Base-by-base conservation (phyloP, 2,888 invertebrate species). In the Scrobipalpa atriplicella region DNA sequence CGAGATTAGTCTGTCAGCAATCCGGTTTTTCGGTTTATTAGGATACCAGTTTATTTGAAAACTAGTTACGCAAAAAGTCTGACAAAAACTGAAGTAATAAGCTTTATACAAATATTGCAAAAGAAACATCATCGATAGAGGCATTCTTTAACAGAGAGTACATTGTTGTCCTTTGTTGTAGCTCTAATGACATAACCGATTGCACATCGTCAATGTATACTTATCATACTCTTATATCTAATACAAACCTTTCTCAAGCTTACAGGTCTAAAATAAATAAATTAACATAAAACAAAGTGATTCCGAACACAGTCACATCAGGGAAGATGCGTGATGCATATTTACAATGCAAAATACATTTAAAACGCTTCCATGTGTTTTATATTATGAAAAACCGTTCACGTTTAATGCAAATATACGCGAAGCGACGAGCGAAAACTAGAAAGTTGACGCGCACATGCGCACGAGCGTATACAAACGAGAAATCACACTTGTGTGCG, bases 301-400 rank as follows among this genome's bases (percentile, higher is more conserved):
- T 90, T 89, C 74, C 79, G 70, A 88, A 84, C 82, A 82, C 75
- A 73, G 78, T 83, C 87, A 83, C 87, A 84, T 74, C 72, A 62
- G 72, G 69, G 72, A 75, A 71, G 79, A 79, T 84, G 85, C 74
- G 78, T 76, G 74, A 80, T 87, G 91, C 89, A 92, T 91, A 90
- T 89, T 87, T 87, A 87, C 82, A 76, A 76, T 75, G 78, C 78
- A 79, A 86, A 85, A 85, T 82, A 82, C 79, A 77, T 80, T 79
- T 86, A 83, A 83, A 84, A 79, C 77, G 81, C 82, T 83, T 86
- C 88, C 87, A 90, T 86, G 89, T 83, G 85, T 81, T 83, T 86
- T 86, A 83, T 89, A 90, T 90, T 90, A 92, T 89, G 90, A 92
- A 91, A 92, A 92, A 91, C 91, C 84, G 82, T 87, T 87, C 92